Base-by-base conservation (phyloP, 2,113 vertebrate genomes). In the Poeciliopsis retropinna region DNA sequence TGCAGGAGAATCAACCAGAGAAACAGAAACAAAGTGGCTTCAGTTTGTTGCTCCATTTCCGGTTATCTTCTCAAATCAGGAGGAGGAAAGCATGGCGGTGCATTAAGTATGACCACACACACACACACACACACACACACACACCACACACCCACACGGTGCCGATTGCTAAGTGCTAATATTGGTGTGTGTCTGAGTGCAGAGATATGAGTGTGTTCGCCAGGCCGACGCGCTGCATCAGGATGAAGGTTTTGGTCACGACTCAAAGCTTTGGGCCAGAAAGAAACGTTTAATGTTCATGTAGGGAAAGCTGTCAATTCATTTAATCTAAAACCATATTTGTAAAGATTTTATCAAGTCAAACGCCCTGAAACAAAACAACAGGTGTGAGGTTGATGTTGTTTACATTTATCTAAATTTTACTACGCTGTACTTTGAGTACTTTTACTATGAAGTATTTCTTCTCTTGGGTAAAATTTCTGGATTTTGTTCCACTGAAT, bases 31-130 rank as follows among this genome's bases (percentile, higher is more conserved):
- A 82, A 64, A 63, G 84, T 39, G 71, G 79, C 72, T 74, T 29
- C 65, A 57, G 79, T 81, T 73, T 75, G 68, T 68, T 80, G 75
- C 64, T 84, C 74, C 81, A 84, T 89, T 88, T 92, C 90, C 90
- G 76, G 79, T 85, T 85, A 87, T 85, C 85, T 65, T 71, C 70
- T 82, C 70, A 81, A 84, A 87, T 73, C 57, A 61, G 71, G 80
- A 87, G 76, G 60, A 85, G 67, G 83, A 79, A 81, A 81, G 76
- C 80, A 81, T 82, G 41, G 5, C 41, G 63, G 88, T 88, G 85
- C 88, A 92, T 92, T 89, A 92, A 89, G 82, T 76, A 75, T 67
- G 77, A 67, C 63, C 85, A 73, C 85, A 82, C 83, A 75, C 70
- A 76, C 70, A 64, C 71, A 70, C 78, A 63, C 81, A 68, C 78